phyloP scores from a whole-genome alignment of 2,797 vertebrate genomes.

The Sebastolobus altivelis region DNA sequence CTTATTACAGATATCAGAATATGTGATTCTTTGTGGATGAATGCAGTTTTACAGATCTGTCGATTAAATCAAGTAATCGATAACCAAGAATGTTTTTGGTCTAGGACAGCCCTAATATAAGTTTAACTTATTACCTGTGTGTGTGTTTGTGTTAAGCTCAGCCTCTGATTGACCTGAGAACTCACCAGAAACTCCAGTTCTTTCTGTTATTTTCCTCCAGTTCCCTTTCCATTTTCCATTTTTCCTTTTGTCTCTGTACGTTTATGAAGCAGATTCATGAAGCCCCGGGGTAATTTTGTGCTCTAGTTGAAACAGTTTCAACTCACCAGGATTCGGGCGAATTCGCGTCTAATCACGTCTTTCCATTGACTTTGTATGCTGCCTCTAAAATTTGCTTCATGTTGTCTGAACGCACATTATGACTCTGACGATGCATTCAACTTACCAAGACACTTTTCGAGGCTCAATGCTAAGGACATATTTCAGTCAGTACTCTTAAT shows the following conservation, averaged over 20 bases:
- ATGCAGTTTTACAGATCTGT: no score
- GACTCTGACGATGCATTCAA: not conserved
- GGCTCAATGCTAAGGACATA: not conserved
- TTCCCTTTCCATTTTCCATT: no score
- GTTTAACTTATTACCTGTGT: not conserved
- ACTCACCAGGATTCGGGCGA: not conserved
- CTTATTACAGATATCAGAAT: no score
- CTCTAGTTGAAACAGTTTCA: not conserved
- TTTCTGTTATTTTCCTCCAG: no score
- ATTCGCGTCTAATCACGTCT: rapidly evolving
- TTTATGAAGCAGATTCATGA: no score
- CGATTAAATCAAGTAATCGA: no score
- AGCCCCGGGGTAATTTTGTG: no score
- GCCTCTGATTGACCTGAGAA: not conserved
- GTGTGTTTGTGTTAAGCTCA: not conserved
- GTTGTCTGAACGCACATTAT: not conserved
- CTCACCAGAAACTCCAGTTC: not conserved
- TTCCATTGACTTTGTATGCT: not conserved
- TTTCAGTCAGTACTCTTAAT: not conserved
- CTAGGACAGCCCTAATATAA: no score
- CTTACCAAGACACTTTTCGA: not conserved
- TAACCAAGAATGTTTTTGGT: no score
- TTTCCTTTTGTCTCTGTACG: no score
- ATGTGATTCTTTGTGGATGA: no score
- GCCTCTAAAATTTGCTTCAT: not conserved